These are phyloP conservation scores for Drosophila tani DNA, from an alignment of 1,140 invertebrate genomes.

Conservation along the genomic window DNA sequence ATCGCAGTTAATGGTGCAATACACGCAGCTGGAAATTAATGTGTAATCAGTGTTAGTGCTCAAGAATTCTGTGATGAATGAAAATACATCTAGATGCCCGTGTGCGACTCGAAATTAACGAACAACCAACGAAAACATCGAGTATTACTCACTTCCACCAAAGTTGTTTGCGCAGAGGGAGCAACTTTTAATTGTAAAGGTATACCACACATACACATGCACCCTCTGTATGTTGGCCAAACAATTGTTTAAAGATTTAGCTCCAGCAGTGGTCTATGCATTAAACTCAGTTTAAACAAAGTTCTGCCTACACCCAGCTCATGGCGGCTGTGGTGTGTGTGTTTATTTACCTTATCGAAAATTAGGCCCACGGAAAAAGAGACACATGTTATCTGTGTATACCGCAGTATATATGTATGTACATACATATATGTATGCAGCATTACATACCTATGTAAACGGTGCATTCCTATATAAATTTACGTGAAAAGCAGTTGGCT, in stretches of 20 bases:
- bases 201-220: slow-evolving; percentile 24
- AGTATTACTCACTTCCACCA: slow-evolving; percentile 17
- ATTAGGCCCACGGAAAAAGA: slow-evolving; percentile 38
- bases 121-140: slow-evolving; percentile 17
- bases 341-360: slow-evolving; percentile 47
- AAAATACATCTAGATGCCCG: slow-evolving; percentile 5
- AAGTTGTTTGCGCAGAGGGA: slow-evolving; percentile 31
- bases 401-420: slow-evolving; percentile 16
- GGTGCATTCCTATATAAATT: slow-evolving; percentile 24
- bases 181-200: slow-evolving; percentile 26
- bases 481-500: slow-evolving; percentile 4
- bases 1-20: slow-evolving; percentile 33
- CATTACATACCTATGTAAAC: slow-evolving; percentile 26
- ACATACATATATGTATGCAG: slow-evolving; percentile 7
- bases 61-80: slow-evolving; percentile 31
- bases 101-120: slow-evolving; percentile 14
- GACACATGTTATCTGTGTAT: slow-evolving; percentile 38
- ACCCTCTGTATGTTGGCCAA: slow-evolving; percentile 19
- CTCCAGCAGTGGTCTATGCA: slow-evolving; percentile 10
- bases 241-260: slow-evolving; percentile 19
- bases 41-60: slow-evolving; percentile 13
- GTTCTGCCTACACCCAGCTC: slow-evolving; percentile 15
- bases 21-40: slow-evolving; percentile 20
- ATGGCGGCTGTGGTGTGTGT: slow-evolving; percentile 21
- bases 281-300: slow-evolving; percentile 23